Base-by-base conservation (phyloP, 1,140 invertebrate genomes). In the Acromyrmex echinatior region DNA sequence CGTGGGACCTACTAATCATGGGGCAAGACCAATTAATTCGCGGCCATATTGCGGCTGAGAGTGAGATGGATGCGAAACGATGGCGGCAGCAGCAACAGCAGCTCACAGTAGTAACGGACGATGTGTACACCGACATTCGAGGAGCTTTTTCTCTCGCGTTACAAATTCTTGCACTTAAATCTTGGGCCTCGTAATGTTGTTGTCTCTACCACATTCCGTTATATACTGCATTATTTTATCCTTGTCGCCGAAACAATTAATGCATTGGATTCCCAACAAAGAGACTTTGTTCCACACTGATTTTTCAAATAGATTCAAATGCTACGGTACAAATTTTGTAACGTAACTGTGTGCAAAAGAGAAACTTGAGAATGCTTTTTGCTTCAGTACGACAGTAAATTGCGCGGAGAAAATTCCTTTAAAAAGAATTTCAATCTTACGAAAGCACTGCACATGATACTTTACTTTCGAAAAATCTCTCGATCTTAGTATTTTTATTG, bases 1-100 rank as follows among this genome's bases (percentile, higher is more conserved):
- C 90, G 89, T 86, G 80, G 88, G 89, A 91, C 91, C 90, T 90
- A 92, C 92, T 93, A 93, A 94, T 94, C 93, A 94, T 88, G 88
- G 89, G 86, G 77, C 89, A 91, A 89, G 87, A 90, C 91, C 93
- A 92, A 94, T 93, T 93, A 94, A 93, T 94, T 94, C 90, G 89
- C 87, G 89, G 87, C 89, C 73, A 68, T 87, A 77, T 87, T 65
- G 87, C 70, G 80, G 56, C 45, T 39, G 58, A 63, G 82, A n/a
- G 82, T 45, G 84, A 80, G 84, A 80, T 68, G 84, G 63, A 79
- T 66, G 77, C 25, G 85, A 86, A 80, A n/a, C 25, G 71, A 35
- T 14, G 39, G 63, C 58, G 31, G 31, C 45, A 35, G 35, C 39
- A 10, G 35, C 45, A 21, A n/a, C 60, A 7, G 31, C 53, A n/a